Conservation (phyloP, 2,113 vertebrate species). For the Vireo altiloquus region DNA sequence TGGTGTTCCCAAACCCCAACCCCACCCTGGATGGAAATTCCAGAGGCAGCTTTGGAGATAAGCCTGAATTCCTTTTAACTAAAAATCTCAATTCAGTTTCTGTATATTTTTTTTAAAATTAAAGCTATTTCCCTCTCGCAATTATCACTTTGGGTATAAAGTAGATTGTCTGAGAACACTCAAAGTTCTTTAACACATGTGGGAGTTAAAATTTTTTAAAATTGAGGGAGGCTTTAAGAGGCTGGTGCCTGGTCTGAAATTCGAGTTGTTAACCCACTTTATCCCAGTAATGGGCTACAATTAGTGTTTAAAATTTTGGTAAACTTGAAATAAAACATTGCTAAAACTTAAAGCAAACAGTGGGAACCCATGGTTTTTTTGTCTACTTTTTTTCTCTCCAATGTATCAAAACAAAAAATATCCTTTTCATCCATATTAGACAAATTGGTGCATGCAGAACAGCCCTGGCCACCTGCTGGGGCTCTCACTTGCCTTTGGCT, state of each 20-base stretch:
- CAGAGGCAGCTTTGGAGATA: neutral
- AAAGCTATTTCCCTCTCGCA: neutral
- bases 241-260: neutral
- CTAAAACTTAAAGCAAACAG: neutral
- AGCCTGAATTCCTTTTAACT: neutral
- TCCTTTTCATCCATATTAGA: neutral
- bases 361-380: neutral
- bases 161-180: neutral
- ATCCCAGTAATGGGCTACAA: neutral
- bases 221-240: neutral
- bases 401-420: neutral
- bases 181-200: neutral
- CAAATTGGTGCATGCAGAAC: accelerated
- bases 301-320: neutral
- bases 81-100: neutral
- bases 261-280: neutral
- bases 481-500: neutral
- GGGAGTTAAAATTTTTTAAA: neutral
- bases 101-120: neutral
- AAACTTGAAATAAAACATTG: neutral
- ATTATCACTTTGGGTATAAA: neutral
- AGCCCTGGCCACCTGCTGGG: neutral
- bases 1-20: neutral
- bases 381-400: neutral
- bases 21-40: neutral